phyloP scores from a whole-genome alignment of 1,140 invertebrate genomes.

The Papilio aristodemus region DNA sequence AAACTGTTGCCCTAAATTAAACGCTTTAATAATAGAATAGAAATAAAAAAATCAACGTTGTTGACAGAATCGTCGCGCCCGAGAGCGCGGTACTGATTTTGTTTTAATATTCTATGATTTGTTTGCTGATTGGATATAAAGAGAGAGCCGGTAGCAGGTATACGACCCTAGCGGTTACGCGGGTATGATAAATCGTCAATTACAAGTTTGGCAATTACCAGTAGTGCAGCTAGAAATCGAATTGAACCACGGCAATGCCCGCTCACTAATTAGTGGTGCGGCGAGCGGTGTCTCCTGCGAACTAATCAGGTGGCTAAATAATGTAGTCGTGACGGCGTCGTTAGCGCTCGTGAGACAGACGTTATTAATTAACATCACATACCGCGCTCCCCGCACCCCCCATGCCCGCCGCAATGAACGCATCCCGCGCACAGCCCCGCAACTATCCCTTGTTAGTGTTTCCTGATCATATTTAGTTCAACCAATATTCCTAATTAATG shows the following conservation, averaged over 20 bases:
- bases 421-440: slow-evolving; percentile 37
- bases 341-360: slow-evolving; percentile 77
- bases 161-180: slow-evolving; percentile 21
- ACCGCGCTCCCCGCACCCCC: slow-evolving; percentile 44
- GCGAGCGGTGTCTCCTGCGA: slow-evolving; percentile 59
- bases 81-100: slow-evolving; percentile 48
- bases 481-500: slow-evolving; percentile 29
- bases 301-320: slow-evolving; percentile 80
- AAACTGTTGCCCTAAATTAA: slow-evolving; percentile 79
- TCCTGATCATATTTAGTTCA: slow-evolving; percentile 9
- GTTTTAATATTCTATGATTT: slow-evolving; percentile 70
- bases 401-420: slow-evolving; percentile 29
- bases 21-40: slow-evolving; percentile 79
- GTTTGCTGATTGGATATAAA: slow-evolving; percentile 53
- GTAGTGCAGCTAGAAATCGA: slow-evolving; percentile 74
- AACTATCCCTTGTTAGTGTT: slow-evolving; percentile 27
- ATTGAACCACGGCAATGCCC: slow-evolving; percentile 57
- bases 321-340: slow-evolving; percentile 77
- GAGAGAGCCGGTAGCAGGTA: not conserved
- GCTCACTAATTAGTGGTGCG: slow-evolving; percentile 72
- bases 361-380: slow-evolving; percentile 79
- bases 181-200: slow-evolving; percentile 6
- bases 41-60: slow-evolving; percentile 65
- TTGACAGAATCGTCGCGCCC: slow-evolving; percentile 58
- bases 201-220: slow-evolving; percentile 57